A percentile compares a stretch with the other conserved stretches of the same genome.
These are phyloP conservation scores for Podotricha telesiphe DNA, from an alignment of 2,888 invertebrate genomes.

Conservation along the genomic window DNA sequence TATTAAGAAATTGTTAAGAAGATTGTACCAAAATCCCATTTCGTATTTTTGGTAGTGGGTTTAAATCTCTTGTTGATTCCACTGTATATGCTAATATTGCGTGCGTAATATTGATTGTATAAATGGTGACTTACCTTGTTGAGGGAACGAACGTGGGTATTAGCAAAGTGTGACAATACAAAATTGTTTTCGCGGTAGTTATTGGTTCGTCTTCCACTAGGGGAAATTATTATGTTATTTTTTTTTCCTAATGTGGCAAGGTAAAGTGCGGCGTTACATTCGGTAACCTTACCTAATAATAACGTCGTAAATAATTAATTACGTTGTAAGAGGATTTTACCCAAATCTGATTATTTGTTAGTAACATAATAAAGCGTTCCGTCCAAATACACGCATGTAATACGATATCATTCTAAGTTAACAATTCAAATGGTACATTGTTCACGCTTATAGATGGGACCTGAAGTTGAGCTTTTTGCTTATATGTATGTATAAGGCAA, in stretches of 20 bases:
- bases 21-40: background rate
- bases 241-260: too few species aligned
- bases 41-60: background rate
- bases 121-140: too few species aligned
- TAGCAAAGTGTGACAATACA: too few species aligned
- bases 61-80: background rate
- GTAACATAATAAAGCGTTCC: background rate
- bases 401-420: background rate
- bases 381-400: background rate
- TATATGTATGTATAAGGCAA: constrained; percentile 1
- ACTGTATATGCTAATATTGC: background rate
- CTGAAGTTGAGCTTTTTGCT: background rate
- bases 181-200: too few species aligned
- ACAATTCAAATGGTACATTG: constrained; percentile 4
- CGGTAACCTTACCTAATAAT: too few species aligned
- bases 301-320: background rate
- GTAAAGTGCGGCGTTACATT: too few species aligned
- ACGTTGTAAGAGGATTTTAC: background rate
- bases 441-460: background rate
- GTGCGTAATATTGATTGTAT: too few species aligned
- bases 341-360: background rate
- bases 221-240: too few species aligned
- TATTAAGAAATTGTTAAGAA: background rate
- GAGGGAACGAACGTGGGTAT: too few species aligned
- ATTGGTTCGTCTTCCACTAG: too few species aligned